Evolutionary conservation across 2,888 invertebrate genomes (phyloP), one percentile per base, ranked within the genome.

Genomic region (Cheilosia impressa): DNA sequence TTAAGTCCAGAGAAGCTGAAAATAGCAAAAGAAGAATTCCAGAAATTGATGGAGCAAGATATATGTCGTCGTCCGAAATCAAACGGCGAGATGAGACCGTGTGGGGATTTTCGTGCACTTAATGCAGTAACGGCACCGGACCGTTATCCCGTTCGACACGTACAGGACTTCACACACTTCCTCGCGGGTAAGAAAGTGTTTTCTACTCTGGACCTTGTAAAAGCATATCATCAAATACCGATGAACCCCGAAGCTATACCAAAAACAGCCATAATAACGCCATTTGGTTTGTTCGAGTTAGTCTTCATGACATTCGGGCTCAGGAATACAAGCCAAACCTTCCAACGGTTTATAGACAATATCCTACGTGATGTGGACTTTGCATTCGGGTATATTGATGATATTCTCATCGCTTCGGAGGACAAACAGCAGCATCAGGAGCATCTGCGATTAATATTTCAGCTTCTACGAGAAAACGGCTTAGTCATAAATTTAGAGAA

Each of bases 211-310:
- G 68, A 77, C 13, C 45, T 60, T 2, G 19, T 43, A 10, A 24
- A 43, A 1, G 76, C 52, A 2, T 58, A 68, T n/a, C 24, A 55
- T 38, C 63, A 75, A 43, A 57, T 65, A 19, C 75, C 63, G 1
- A 22, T 75, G 4, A 45, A 75, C 15, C 22, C 10, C 6, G 2
- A 45, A 15, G 78, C 71, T 13, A 57, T 71, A 4, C 38, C 50
- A 4, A 77, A 68, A n/a, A 60, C 60, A 2, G 68, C 68, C 27
- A 89, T 91, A 9, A 89, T 75, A 1, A 91, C 90, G 1, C 90
- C 90, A 0, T 90, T 91, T 65, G 90, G 90, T 4, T 66, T 91
- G 0, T 91, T 88, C 62, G 90, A 90, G 76, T 90, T 88, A 60
- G 19, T 72, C 0, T 38, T 38, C 2, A 90, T 91, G 90, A 89